Evolutionary conservation across 2,797 vertebrate genomes (phyloP).

Genomic region (Myoxocephalus aenaeus): DNA sequence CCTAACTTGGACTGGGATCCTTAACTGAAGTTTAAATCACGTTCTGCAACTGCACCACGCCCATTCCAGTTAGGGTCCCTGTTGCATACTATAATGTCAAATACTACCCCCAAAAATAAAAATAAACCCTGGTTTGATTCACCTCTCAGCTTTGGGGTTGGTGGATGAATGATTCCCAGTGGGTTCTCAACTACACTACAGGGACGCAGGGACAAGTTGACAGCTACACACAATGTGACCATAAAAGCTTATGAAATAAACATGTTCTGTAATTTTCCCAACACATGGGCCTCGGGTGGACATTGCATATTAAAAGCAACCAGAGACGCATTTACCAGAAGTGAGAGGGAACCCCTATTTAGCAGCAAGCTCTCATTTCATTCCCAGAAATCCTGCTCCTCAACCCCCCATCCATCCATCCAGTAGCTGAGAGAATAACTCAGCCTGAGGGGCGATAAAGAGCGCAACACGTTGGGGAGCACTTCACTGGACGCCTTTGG

Average conservation of each 20-base stretch:
- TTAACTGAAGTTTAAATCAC: conserved; percentile 53
- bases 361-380: conserved; percentile 65
- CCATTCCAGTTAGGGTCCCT: conserved; percentile 14
- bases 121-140: conserved; percentile 6
- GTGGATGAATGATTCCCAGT: conserved; percentile 6
- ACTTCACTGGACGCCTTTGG: conserved; percentile 10
- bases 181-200: conserved; percentile 3
- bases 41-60: conserved; percentile 19
- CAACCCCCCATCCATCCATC: not conserved
- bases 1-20: conserved; percentile 50
- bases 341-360: conserved; percentile 64
- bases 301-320: conserved; percentile 41
- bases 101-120: conserved; percentile 19
- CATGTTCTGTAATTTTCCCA: conserved; percentile 58
- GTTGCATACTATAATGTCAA: conserved; percentile 32
- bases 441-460: conserved; percentile 9
- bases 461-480: conserved; percentile 9
- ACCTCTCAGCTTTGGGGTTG: conserved; percentile 3
- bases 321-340: conserved; percentile 57
- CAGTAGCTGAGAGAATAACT: conserved; percentile 35
- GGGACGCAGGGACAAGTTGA: conserved; percentile 15
- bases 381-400: conserved; percentile 61
- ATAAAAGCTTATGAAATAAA: conserved; percentile 65
- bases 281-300: conserved; percentile 52
- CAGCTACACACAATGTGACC: conserved; percentile 59